Base-by-base conservation (phyloP, 2,113 vertebrate genomes). In the Castor canadensis region DNA sequence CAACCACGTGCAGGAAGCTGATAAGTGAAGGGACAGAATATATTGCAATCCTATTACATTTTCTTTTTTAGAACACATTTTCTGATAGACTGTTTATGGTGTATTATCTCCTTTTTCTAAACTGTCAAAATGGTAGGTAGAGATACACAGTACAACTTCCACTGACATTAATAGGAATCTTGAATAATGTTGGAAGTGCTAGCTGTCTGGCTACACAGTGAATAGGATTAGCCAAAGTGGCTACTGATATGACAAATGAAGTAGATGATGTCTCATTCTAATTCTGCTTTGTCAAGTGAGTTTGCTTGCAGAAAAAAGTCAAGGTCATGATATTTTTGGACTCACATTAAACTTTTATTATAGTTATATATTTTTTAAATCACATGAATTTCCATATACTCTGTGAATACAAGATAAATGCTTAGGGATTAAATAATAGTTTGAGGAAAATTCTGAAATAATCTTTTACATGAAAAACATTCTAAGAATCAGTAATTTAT, bases 1-100 rank as follows among this genome's bases (percentile, higher is more conserved):
- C 80, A 96, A 76, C 62, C 85, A 67, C 40, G 80, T 92, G 95
- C 71, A 81, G 75, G 87, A 93, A 92, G 69, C 93, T 95, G 96
- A 95, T 92, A 96, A 96, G 87, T 87, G 75, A 96, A 67, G 24
- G n/a, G 93, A 66, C 6, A 69, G 43, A 60, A 82, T 82, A 88
- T 62, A 60, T 77, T 87, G 5, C 62, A 93, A 89, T 87, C n/a
- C 43, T 79, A 80, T 89, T 95, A 92, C 86, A 15, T 72, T 89
- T 20, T 60, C 9, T 93, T 62, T 91, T 80, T 80, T 64, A 88
- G 49, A 60, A 76, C 3, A 81, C 30, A 77, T 79, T 97, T 93
- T 80, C 67, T 77, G 69, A 30, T 47, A 49, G n/a, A 30, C 80
- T 87, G 38, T 88, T 87, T 92, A 83, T 83, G 67, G 73, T 95